A percentile compares a stretch with the other conserved stretches of the same genome.
phyloP scores from a whole-genome alignment of 2,888 invertebrate genomes.

The Poecilobothrus nobilitatus region DNA sequence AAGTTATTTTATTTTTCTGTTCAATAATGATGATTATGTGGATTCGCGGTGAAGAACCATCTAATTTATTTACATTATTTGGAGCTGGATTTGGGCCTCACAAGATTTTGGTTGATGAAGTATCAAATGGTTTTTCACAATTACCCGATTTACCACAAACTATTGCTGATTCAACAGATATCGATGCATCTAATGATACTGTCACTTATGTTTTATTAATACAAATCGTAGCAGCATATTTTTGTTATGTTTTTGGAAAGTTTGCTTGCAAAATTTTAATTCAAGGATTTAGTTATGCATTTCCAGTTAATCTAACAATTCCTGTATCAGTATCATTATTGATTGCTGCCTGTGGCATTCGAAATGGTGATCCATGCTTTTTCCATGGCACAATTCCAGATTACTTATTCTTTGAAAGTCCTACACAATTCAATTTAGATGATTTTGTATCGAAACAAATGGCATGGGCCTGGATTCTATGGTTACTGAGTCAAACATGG shows the following conservation, averaged over 20 bases:
- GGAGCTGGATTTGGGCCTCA: conserved; percentile 68
- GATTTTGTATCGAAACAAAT: conserved; percentile 80
- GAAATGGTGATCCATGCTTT: conserved; percentile 80
- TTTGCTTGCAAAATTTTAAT: conserved; percentile 95
- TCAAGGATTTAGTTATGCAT: conserved; percentile 94
- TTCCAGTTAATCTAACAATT: conserved; percentile 88
- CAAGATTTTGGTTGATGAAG: conserved; percentile 66
- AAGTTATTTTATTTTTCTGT: conserved; percentile 70
- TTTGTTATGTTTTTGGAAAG: conserved; percentile 89
- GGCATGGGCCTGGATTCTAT: conserved; percentile 87
- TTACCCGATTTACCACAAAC: conserved; percentile 65
- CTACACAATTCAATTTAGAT: conserved; percentile 68
- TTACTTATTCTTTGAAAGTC: conserved; percentile 88
- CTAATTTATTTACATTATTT: conserved; percentile 67
- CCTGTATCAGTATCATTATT: conserved; percentile 81
- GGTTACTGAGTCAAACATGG: conserved; percentile 94
- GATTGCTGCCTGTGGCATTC: conserved; percentile 79
- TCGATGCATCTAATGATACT: conserved; percentile 61
- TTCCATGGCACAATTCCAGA: conserved; percentile 77
- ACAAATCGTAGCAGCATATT: conserved; percentile 73
- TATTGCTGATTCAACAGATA: conserved; percentile 59
- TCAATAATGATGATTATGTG: conserved; percentile 64
- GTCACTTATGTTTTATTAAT: conserved; percentile 69
- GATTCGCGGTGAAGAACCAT: conserved; percentile 66
- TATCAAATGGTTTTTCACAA: conserved; percentile 37